Base-by-base conservation (phyloP, 2,113 vertebrate species). In the Aphyosemion australe region DNA sequence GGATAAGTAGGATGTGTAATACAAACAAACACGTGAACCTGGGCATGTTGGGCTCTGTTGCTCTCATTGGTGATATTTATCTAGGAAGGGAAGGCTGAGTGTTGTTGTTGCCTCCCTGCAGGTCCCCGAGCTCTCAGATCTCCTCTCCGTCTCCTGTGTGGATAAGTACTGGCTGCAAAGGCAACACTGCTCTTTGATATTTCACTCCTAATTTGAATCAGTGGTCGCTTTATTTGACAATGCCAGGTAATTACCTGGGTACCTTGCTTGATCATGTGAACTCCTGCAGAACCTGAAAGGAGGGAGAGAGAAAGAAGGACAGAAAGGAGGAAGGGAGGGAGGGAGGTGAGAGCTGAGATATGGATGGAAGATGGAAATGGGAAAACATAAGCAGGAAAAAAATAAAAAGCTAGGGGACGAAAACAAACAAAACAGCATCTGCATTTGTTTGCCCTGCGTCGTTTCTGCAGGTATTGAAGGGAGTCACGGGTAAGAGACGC, bases 171-270 rank as follows among this genome's bases (percentile, higher is more conserved):
- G 88, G 87, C 90, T 91, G 90, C 85, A 86, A 88, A 91, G 81
- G 83, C 88, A 89, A 75, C 49, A 72, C 57, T 43, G 60, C 39
- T 80, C 90, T 92, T 92, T 92, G 92, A 92, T 92, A 86, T 88
- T 90, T 91, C 91, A 87, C 79, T 90, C 84, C 82, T 90, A 84
- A 88, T 92, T 91, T 90, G 88, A 92, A 91, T 93, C 89, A 89
- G 79, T 68, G 85, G 87, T 49, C 76, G 82, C 86, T 87, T 86
- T 89, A 86, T 88, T 90, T 92, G 91, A 92, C 90, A 91, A 90
- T 75, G 89, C 81, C 80, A 79, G 76, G 80, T 92, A 92, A 93
- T 93, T 93, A 93, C 90, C 87, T 82, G 80, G 87, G 79, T 88
- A 86, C 84, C 85, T 78, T 69, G 82, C 89, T 89, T 90, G 88